phyloP scores from a whole-genome alignment of 2,113 vertebrate genomes.

The Colossoma macropomum region DNA sequence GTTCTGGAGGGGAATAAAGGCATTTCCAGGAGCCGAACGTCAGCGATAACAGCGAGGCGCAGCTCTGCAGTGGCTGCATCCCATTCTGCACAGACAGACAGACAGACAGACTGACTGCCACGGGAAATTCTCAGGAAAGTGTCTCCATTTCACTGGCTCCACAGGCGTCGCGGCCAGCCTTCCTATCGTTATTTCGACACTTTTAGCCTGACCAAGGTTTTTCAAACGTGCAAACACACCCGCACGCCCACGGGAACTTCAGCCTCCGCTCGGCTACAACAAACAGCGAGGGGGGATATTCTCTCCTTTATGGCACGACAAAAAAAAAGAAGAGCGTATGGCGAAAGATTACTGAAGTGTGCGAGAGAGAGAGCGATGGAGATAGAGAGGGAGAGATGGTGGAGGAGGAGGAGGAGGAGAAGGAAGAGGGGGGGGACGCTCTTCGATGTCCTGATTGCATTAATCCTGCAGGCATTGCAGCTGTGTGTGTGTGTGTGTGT shows the following conservation, averaged over 20 bases:
- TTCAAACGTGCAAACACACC: too few species aligned
- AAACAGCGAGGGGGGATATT: too few species aligned
- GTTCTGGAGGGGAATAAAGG: neutral
- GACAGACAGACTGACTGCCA: too few species aligned
- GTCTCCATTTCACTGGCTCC: too few species aligned
- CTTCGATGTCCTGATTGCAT: conserved; percentile 83
- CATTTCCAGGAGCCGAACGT: neutral
- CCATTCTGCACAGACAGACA: conserved; percentile 16
- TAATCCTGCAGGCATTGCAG: conserved; percentile 98
- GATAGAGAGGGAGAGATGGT: conserved; percentile 57
- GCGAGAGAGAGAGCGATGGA: neutral
- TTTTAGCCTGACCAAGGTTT: too few species aligned
- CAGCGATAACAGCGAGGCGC: neutral
- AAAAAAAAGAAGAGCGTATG: neutral
- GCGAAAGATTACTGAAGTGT: neutral
- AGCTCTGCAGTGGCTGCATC: conserved; percentile 45
- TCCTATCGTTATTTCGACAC: too few species aligned
- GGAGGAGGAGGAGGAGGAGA: conserved; percentile 51
- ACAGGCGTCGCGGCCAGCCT: too few species aligned
- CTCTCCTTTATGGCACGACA: neutral
- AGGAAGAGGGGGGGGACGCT: conserved; percentile 72
- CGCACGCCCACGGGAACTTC: neutral
- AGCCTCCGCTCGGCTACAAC: too few species aligned
- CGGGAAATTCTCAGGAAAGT: too few species aligned
- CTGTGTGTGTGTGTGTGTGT: too few species aligned